Conservation (phyloP, 2,888 invertebrate species). For the Drosophila phalerata region DNA sequence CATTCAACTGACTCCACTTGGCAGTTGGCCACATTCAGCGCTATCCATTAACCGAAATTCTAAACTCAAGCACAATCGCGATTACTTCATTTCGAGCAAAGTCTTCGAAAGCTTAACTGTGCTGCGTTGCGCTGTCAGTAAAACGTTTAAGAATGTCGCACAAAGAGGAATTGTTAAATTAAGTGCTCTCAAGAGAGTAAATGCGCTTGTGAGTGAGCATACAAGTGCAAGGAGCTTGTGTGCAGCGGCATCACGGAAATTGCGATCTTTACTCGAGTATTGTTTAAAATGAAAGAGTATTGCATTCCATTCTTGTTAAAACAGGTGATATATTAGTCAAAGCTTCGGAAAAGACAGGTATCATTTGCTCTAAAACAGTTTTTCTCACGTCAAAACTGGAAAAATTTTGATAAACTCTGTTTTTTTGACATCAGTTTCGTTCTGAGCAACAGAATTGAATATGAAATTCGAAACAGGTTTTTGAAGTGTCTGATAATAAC, state of each 20-base stretch:
- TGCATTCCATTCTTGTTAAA: too few relatives aligned
- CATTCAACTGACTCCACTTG: constrained; percentile 22
- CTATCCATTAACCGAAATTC: constrained; percentile 24
- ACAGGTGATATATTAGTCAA: too few relatives aligned
- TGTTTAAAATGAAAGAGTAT: background rate
- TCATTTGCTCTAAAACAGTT: too few relatives aligned
- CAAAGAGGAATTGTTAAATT: constrained; percentile 48
- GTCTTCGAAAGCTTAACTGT: constrained; percentile 4
- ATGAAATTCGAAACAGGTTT: too few relatives aligned
- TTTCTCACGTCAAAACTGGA: too few relatives aligned
- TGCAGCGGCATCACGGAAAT: background rate
- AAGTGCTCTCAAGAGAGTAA: constrained; percentile 48
- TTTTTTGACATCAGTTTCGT: too few relatives aligned
- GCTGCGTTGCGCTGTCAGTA: constrained; percentile 18
- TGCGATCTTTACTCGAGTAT: background rate
- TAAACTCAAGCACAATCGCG: constrained; percentile 25
- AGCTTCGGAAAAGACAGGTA: too few relatives aligned
- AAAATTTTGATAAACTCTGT: too few relatives aligned
- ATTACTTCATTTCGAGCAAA: constrained; percentile 34
- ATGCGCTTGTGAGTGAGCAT: constrained; percentile 7
- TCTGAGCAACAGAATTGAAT: too few relatives aligned
- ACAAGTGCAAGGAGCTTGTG: constrained; percentile 1
- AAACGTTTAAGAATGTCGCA: constrained; percentile 39
- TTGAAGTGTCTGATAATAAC: too few relatives aligned
- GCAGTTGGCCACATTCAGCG: constrained; percentile 32